Evolutionary conservation across 1,140 invertebrate species (phyloP).

Genomic region (Chionoecetes opilio): DNA sequence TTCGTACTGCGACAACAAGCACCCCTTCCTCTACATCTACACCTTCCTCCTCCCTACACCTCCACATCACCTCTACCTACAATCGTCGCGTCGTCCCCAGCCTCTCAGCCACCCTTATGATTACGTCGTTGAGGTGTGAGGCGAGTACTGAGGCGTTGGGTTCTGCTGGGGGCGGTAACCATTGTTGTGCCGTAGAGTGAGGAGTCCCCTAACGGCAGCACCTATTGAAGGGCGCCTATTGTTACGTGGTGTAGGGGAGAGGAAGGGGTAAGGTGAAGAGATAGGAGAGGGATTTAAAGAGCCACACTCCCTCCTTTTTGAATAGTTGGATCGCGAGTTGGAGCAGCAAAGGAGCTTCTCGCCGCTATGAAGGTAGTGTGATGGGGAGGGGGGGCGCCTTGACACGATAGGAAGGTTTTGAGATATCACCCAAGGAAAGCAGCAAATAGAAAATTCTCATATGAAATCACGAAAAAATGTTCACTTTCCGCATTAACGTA

Average conservation of each 20-base stretch:
- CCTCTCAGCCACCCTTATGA: not conserved
- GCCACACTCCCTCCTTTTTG: not conserved
- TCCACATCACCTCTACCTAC: too few relatives aligned
- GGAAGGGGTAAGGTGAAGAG: not conserved
- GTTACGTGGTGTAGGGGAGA: too few relatives aligned
- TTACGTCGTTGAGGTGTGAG: not conserved
- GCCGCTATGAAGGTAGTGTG: conserved; percentile 35
- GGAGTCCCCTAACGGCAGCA: not conserved
- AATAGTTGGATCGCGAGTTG: not conserved
- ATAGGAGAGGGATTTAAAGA: not conserved
- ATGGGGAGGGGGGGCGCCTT: not conserved
- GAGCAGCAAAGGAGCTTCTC: conserved; percentile 1
- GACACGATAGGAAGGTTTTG: too few relatives aligned
- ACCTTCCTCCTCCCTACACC: too few relatives aligned
- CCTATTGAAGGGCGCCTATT: not conserved
- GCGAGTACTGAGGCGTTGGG: not conserved
- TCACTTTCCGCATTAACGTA: too few relatives aligned
- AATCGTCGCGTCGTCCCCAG: too few relatives aligned
- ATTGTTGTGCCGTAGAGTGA: too few relatives aligned
- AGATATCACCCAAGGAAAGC: too few relatives aligned
- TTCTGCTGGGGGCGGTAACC: too few relatives aligned
- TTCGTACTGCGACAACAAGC: not conserved
- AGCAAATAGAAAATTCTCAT: too few relatives aligned
- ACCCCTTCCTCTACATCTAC: too few relatives aligned
- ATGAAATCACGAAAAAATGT: too few relatives aligned